Conservation (phyloP, 2,113 vertebrate species). For the Antechinus stuartii region DNA sequence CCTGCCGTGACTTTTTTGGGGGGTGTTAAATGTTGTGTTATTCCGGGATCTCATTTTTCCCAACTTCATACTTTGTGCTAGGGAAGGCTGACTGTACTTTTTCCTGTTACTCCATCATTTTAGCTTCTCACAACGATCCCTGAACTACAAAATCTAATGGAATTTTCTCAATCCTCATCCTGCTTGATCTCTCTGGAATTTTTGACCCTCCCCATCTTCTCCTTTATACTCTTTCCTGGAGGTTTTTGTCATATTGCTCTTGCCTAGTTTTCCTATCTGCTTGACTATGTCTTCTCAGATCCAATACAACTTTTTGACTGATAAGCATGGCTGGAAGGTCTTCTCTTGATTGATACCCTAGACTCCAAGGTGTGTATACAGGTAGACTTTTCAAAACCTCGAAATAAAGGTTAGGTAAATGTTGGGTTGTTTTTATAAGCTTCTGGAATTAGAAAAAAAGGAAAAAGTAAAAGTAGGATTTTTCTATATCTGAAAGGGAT, state of each 20-base stretch:
- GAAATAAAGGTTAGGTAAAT: not conserved
- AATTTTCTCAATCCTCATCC: not conserved
- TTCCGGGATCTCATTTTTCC: not conserved
- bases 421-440: not conserved
- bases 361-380: not conserved
- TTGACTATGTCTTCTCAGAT: not conserved
- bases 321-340: not conserved
- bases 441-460: not conserved
- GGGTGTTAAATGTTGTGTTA: not conserved
- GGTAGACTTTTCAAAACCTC: not conserved
- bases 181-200: not conserved
- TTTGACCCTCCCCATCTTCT: not conserved
- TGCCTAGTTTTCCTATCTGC: not conserved
- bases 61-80: not conserved
- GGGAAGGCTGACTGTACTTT: not conserved
- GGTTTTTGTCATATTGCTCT: not conserved
- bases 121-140: not conserved
- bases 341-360: not conserved
- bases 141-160: not conserved
- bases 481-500: not conserved
- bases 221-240: not conserved
- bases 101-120: not conserved
- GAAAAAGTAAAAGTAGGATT: not conserved
- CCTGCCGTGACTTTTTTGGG: not conserved
- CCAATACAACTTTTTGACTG: not conserved